A percentile compares a stretch with the other conserved stretches of the same genome.
Evolutionary conservation across 2,113 vertebrate species (phyloP).

Genomic region (Tylochromis polylepis): DNA sequence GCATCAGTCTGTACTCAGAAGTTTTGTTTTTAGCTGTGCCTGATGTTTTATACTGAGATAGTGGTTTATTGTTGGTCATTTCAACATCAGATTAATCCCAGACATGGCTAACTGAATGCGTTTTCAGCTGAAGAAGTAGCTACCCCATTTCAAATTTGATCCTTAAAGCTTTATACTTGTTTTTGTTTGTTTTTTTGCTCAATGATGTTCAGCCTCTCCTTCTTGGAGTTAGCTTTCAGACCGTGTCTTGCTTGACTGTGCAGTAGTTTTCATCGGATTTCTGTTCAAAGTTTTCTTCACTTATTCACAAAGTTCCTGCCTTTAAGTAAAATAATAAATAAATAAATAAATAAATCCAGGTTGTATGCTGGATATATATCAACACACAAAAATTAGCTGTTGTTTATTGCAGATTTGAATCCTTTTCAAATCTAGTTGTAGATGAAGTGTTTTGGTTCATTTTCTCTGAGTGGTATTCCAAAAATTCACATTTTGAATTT

Average conservation of each 20-base stretch:
- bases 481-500: not conserved
- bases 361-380: not conserved
- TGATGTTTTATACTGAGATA: not conserved
- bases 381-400: not conserved
- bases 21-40: not conserved
- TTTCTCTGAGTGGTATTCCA: not conserved
- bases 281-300: not conserved
- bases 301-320: not conserved
- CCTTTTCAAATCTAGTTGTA: not conserved
- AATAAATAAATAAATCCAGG: not conserved
- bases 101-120: not conserved
- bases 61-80: not conserved
- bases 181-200: slow-evolving; percentile 2
- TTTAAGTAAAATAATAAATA: not conserved
- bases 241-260: not conserved
- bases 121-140: not conserved
- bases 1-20: not conserved
- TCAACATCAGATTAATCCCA: not conserved
- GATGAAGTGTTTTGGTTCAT: not conserved
- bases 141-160: not conserved
- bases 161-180: not conserved
- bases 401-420: not conserved
- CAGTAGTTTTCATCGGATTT: not conserved
- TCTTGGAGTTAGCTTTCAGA: not conserved
- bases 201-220: not conserved